Base-by-base conservation (phyloP, 1,140 invertebrate genomes). In the Lepidostoma basale region DNA sequence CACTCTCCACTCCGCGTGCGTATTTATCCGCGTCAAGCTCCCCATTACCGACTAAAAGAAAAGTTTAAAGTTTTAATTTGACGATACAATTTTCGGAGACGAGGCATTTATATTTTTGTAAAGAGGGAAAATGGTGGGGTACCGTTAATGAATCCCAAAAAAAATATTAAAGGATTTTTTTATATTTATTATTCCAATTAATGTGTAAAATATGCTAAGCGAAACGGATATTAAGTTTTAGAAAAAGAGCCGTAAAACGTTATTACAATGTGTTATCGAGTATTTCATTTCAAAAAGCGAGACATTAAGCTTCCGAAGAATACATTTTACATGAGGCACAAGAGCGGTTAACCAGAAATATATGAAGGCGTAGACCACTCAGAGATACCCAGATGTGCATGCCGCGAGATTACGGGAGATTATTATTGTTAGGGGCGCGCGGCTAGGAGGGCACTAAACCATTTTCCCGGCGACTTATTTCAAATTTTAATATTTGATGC, bases 61-160 rank as follows among this genome's bases (percentile, higher is more conserved):
- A 83, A 83, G 81, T 83, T 83, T 83, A 79, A 23, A 79, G 81
- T 83, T 83, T 83, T 83, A 83, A 83, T 83, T 83, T 83, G 82
- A 83, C 82, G 82, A 83, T 83, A 81, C 66, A 68, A 72, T 68
- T 72, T 68, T 59, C 14, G 62, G 39, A 23, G 56, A 42, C 10
- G 56, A 42, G 14, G 36, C 42, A 60, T 42, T 42, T 60, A n/a
- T n/a, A n/a, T n/a, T n/a, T 22, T 47, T 22, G 8, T 14, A n/a
- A n/a, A n/a, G n/a, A n/a, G n/a, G n/a, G n/a, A n/a, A n/a, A n/a
- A n/a, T n/a, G n/a, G n/a, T n/a, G n/a, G n/a, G n/a, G n/a, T n/a
- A n/a, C n/a, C n/a, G n/a, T n/a, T n/a, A n/a, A n/a, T n/a, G n/a
- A n/a, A n/a, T n/a, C n/a, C n/a, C n/a, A n/a, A n/a, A n/a, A n/a